Conservation (phyloP, 1,140 invertebrate species). For the Ganaspis sp. region DNA sequence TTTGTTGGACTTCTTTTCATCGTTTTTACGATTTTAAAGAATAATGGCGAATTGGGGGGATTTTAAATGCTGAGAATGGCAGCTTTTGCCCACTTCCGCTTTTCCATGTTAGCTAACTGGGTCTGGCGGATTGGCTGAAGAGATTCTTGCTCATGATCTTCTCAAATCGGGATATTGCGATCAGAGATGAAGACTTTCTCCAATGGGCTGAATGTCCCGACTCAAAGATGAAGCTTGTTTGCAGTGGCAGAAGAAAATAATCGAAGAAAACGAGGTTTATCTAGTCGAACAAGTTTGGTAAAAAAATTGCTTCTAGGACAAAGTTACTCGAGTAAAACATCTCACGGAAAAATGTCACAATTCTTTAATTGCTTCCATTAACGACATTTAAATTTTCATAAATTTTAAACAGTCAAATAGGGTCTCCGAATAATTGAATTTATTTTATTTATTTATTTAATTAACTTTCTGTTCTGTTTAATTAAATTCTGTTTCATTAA, state of each 20-base stretch:
- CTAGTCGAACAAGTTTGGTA: slow-evolving; percentile 34
- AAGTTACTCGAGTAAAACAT: slow-evolving; percentile 15
- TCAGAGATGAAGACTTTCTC: slow-evolving; percentile 57
- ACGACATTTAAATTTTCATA: background rate
- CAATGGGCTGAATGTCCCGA: slow-evolving; percentile 42
- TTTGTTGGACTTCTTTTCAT: too few species aligned
- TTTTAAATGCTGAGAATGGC: too few species aligned
- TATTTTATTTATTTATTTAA: background rate
- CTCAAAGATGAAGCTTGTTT: slow-evolving; percentile 38
- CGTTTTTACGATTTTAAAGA: too few species aligned
- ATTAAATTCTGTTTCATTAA: background rate
- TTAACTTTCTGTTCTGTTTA: background rate
- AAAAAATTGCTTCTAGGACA: slow-evolving; percentile 16
- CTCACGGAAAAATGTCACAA: background rate
- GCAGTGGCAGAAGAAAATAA: slow-evolving; percentile 11
- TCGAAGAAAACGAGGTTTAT: slow-evolving; percentile 24
- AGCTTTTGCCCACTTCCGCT: slow-evolving; percentile 9
- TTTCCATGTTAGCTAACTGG: slow-evolving; percentile 38
- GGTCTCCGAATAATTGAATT: background rate
- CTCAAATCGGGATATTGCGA: slow-evolving; percentile 47
- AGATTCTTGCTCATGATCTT: slow-evolving; percentile 37
- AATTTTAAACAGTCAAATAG: background rate
- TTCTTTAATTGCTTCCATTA: background rate
- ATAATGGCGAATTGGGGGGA: too few species aligned
- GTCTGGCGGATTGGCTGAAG: slow-evolving; percentile 50